Evolutionary conservation across 2,888 invertebrate species (phyloP).

Genomic region (Thelaira solivaga): DNA sequence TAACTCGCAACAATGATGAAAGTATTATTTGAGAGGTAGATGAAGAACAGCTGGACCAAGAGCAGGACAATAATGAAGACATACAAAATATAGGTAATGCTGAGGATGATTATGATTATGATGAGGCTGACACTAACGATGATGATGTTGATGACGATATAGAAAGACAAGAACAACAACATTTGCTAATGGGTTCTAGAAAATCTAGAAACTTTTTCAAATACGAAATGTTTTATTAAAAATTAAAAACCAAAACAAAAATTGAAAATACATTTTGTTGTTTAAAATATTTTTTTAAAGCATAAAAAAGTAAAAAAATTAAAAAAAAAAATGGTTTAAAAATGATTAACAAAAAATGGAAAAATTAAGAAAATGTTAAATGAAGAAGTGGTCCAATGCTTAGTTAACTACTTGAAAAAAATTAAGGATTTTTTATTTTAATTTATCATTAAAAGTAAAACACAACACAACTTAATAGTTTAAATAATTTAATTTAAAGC

Average conservation of each 20-base stretch:
- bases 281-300: too few relatives aligned
- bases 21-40: constrained; percentile 76
- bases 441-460: not conserved
- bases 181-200: constrained; percentile 45
- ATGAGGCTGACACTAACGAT: constrained; percentile 27
- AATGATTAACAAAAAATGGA: not conserved
- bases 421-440: too few relatives aligned
- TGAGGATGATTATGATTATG: constrained; percentile 8
- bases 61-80: constrained; percentile 26
- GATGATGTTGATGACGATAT: constrained; percentile 49
- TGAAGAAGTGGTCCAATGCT: constrained; percentile 50
- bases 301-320: constrained; percentile 8
- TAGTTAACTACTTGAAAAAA: too few relatives aligned
- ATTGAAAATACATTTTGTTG: constrained; percentile 2
- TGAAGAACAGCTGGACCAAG: not conserved
- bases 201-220: constrained; percentile 64
- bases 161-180: constrained; percentile 56
- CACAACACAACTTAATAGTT: not conserved
- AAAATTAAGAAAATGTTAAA: not conserved
- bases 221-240: constrained; percentile 71
- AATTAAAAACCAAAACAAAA: not conserved
- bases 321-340: not conserved
- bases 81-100: not conserved
- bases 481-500: not conserved
- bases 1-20: constrained; percentile 74